phyloP scores from a whole-genome alignment of 2,113 vertebrate genomes.

The Labeo catla region DNA sequence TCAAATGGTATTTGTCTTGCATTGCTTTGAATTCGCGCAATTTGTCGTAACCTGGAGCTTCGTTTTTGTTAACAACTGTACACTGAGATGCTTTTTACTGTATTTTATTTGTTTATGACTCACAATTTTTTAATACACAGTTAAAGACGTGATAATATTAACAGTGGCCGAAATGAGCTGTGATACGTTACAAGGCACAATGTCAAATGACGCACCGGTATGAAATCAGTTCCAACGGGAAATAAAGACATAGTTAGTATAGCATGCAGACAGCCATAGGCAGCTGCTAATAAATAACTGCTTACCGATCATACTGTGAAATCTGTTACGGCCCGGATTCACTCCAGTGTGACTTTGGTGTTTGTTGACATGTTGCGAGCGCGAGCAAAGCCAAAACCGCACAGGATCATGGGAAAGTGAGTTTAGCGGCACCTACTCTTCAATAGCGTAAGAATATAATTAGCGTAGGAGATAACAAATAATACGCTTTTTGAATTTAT shows the following conservation, averaged over 20 bases:
- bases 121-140: not conserved
- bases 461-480: not conserved
- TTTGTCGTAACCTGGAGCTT: not conserved
- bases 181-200: not conserved
- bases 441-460: not conserved
- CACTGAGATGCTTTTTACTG: not conserved
- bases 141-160: not conserved
- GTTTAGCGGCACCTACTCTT: conserved; percentile 2
- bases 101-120: not conserved
- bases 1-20: not conserved
- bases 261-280: not conserved
- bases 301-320: conserved; percentile 63
- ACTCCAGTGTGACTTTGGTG: conserved; percentile 22
- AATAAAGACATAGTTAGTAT: not conserved
- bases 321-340: not conserved
- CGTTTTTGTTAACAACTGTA: not conserved
- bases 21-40: not conserved
- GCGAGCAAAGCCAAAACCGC: not conserved
- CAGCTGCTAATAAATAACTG: not conserved
- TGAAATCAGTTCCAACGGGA: not conserved
- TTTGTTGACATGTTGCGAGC: conserved; percentile 47
- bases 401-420: conserved; percentile 57
- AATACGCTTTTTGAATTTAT: not conserved
- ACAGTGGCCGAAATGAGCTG: not conserved
- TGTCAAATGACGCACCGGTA: not conserved